Evolutionary conservation across 35 echinoderm and acorn worm genomes (phyloP).

Genomic region (Amphiura filiformis): DNA sequence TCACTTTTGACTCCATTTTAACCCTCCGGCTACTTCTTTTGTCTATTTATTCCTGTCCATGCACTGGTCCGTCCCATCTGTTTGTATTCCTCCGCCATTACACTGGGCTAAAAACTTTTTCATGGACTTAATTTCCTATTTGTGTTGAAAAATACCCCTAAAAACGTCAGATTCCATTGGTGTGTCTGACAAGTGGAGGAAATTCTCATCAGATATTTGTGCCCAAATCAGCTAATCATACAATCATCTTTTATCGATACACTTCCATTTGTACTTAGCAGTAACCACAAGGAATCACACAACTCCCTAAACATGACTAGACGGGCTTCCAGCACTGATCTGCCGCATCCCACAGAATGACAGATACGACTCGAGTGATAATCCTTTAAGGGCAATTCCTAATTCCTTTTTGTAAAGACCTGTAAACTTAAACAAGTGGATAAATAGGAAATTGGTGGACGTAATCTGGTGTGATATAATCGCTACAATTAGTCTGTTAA

Average conservation of each 20-base stretch:
- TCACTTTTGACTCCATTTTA: not conserved
- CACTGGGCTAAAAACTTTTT: constrained; percentile 3
- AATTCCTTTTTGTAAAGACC: not conserved
- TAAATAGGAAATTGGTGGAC: not conserved
- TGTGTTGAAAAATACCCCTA: constrained; percentile 7
- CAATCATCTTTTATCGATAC: not conserved
- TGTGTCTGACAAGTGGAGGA: not conserved
- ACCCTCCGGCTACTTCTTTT: not conserved
- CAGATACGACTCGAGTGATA: not conserved
- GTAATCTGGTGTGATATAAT: not conserved
- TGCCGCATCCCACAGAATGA: not conserved
- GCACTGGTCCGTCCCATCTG: not conserved
- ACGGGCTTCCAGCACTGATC: not conserved
- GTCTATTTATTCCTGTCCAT: not conserved
- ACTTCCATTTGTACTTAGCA: not conserved
- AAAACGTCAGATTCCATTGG: not conserved
- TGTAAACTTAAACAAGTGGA: not conserved
- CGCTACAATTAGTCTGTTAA: not conserved
- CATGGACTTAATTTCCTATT: not conserved
- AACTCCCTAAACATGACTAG: not conserved
- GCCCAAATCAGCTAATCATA: constrained; percentile 1
- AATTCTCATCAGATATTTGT: not conserved
- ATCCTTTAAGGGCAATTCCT: not conserved
- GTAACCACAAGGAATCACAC: not conserved
- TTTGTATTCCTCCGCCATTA: not conserved